Conservation (phyloP, 92 coral and sea anemone genomes). For the Zoanthus gigantus region DNA sequence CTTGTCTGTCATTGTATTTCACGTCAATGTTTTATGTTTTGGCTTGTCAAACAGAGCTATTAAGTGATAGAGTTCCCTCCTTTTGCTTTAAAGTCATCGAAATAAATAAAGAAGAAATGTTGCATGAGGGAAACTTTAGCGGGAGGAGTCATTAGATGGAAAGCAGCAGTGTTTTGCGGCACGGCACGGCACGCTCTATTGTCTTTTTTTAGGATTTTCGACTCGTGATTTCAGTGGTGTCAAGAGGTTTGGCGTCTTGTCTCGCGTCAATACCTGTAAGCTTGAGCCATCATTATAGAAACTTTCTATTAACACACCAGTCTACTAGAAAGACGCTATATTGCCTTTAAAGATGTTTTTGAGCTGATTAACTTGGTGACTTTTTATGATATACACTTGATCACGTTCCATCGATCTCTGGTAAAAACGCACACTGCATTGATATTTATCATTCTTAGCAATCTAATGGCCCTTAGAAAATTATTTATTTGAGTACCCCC, state of each 20-base stretch:
- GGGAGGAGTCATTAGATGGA: slow-evolving; percentile 36
- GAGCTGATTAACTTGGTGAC: slow-evolving; percentile 8
- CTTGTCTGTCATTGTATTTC: too few species aligned
- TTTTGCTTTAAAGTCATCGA: neutral
- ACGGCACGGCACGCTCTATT: neutral
- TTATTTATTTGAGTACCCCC: slow-evolving; percentile 12
- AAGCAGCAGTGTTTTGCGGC: slow-evolving; percentile 7
- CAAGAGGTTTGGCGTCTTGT: slow-evolving; percentile 32
- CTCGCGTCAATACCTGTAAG: slow-evolving; percentile 32
- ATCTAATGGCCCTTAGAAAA: slow-evolving; percentile 8
- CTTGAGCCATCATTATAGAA: slow-evolving; percentile 2
- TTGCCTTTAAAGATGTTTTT: slow-evolving; percentile 15
- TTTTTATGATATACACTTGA: neutral
- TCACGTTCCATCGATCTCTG: slow-evolving; percentile 21
- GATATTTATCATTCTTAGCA: neutral
- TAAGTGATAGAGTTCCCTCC: neutral
- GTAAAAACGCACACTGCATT: neutral
- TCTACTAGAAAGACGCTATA: slow-evolving; percentile 1
- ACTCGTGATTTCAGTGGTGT: slow-evolving; percentile 39
- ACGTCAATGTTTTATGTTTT: too few species aligned
- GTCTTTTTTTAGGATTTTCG: slow-evolving; percentile 31
- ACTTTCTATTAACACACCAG: slow-evolving; percentile 17
- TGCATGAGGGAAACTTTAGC: slow-evolving; percentile 22
- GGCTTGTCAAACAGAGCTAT: neutral
- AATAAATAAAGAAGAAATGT: neutral